These are phyloP conservation scores for Crematogaster levior DNA, from an alignment of 2,888 invertebrate species.

Conservation along the genomic window DNA sequence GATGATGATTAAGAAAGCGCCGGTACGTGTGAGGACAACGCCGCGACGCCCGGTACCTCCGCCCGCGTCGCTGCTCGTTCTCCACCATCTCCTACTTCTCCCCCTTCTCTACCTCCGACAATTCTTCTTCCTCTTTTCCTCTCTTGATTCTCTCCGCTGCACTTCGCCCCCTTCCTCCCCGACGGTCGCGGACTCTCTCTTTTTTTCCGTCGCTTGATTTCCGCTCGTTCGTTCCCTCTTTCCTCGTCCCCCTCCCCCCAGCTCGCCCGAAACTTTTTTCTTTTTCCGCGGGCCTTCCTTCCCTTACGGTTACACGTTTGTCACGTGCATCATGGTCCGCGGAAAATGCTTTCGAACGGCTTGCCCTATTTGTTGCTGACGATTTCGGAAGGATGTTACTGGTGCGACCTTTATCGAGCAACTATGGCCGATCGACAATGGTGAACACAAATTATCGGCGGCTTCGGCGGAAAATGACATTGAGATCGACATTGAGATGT, in stretches of 20 bases:
- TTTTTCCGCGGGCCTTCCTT: constrained; percentile 19
- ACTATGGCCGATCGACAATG: constrained; percentile 2
- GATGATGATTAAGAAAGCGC: constrained; percentile 86
- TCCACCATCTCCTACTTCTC: neutral
- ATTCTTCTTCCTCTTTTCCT: constrained; percentile 51
- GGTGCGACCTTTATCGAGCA: constrained; percentile 23
- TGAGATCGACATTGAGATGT: constrained; percentile 14
- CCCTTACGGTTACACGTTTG: constrained; percentile 54
- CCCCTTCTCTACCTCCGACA: constrained; percentile 27
- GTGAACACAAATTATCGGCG: constrained; percentile 29
- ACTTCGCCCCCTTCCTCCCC: constrained; percentile 8
- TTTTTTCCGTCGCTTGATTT: constrained; percentile 55
- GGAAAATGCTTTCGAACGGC: constrained; percentile 17
- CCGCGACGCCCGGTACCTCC: constrained; percentile 77
- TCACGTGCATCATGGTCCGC: constrained; percentile 49
- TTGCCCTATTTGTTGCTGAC: constrained; percentile 42
- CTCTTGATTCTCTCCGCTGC: constrained; percentile 40
- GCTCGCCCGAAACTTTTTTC: constrained; percentile 2
- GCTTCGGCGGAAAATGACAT: constrained; percentile 17
- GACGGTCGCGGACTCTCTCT: constrained; percentile 46
- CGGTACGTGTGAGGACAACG: constrained; percentile 83
- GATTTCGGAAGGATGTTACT: constrained; percentile 36
- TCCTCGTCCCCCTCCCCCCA: constrained; percentile 40
- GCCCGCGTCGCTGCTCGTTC: constrained; percentile 32
- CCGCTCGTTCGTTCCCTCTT: constrained; percentile 58